Conservation (phyloP, 1,140 invertebrate species). For the Sesamia nonagrioides region DNA sequence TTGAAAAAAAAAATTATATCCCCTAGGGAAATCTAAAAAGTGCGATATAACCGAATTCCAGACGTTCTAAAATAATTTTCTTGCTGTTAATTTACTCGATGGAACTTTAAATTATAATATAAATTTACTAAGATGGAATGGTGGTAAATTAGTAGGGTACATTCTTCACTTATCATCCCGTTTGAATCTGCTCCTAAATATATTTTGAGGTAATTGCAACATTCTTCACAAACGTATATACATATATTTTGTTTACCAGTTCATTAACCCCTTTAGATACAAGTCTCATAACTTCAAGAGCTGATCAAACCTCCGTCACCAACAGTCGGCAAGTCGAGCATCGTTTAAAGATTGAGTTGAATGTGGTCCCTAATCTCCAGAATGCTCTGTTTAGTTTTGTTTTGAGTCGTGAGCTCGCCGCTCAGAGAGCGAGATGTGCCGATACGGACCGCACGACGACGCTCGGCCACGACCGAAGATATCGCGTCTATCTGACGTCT, state of each 20-base stretch:
- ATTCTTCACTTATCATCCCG: no score
- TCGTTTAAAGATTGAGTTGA: conserved; percentile 20
- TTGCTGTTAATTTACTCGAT: no score
- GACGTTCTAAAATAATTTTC: no score
- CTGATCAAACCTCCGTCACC: conserved; percentile 6
- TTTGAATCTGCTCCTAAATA: no score
- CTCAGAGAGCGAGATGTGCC: conserved; percentile 59
- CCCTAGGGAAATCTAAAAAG: no score
- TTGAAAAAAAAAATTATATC: no score
- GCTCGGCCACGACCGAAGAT: conserved; percentile 61
- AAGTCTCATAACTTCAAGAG: background rate
- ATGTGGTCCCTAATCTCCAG: conserved; percentile 45
- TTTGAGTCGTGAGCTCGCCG: conserved; percentile 58
- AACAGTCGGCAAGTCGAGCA: conserved; percentile 30
- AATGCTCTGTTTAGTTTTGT: conserved; percentile 49
- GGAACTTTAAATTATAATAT: no score
- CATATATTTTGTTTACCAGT: background rate
- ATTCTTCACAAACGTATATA: no score
- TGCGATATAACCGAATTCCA: no score
- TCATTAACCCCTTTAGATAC: background rate
- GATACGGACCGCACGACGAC: conserved; percentile 63
- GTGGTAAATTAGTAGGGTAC: no score
- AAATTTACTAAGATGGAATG: no score
- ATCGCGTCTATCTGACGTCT: conserved; percentile 68
- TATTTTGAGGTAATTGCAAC: background rate